Evolutionary conservation across 2,888 invertebrate species (phyloP).

Genomic region (Actias luna): DNA sequence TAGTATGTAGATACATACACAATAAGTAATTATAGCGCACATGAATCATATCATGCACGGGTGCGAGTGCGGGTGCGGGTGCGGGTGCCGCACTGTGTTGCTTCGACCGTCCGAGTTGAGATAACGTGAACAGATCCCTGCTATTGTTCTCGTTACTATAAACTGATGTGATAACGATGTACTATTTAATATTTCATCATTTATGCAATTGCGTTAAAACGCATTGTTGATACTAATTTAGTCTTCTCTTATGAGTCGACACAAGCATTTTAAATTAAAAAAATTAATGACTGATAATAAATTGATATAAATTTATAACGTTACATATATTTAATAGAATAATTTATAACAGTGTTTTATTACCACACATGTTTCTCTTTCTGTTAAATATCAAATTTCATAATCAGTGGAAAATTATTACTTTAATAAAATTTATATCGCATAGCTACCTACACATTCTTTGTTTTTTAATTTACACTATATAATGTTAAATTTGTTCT

Average conservation of each 20-base stretch:
- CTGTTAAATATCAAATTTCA: too few relatives aligned
- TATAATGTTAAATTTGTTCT: not conserved
- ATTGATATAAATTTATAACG: too few relatives aligned
- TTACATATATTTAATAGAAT: too few relatives aligned
- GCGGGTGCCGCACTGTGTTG: not conserved
- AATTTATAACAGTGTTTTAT: too few relatives aligned
- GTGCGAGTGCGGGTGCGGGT: not conserved
- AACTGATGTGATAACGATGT: constrained; percentile 48
- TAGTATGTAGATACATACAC: not conserved
- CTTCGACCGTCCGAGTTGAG: constrained; percentile 30
- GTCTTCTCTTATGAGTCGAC: not conserved
- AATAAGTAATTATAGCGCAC: constrained; percentile 8
- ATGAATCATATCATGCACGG: constrained; percentile 26
- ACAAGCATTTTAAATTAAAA: not conserved
- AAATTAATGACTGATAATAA: not conserved
- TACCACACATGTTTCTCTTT: too few relatives aligned
- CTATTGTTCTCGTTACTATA: constrained; percentile 50
- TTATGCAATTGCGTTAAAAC: not conserved
- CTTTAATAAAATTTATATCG: not conserved
- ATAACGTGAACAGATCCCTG: constrained; percentile 49
- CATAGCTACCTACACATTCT: not conserved
- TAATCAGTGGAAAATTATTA: not conserved
- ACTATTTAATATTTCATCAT: constrained; percentile 28
- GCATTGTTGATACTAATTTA: not conserved
- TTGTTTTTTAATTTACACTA: not conserved